Evolutionary conservation across 23 tunicate species (phyloP), one percentile per base, ranked within the genome.

Genomic region (Halocynthia roretzi): DNA sequence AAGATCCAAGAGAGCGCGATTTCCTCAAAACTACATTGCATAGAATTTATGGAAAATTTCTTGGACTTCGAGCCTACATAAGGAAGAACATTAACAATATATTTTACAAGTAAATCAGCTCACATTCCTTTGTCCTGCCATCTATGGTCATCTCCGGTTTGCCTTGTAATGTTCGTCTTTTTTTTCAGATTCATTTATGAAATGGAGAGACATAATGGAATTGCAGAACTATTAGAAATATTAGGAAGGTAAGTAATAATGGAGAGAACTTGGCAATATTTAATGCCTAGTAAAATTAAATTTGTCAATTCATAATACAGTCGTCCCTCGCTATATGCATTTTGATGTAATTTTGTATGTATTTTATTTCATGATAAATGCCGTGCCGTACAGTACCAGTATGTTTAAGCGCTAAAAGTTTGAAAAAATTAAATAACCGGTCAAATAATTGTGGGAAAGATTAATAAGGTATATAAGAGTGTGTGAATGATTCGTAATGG

Each of bases 1-100:
- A 94, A 67, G 99, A 94, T 77, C 99, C 99, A 0, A 77, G 99
- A 10, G 99, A 94, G 67, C 85, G 99, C 9, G 99, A 94, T 78
- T 88, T 94, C 62, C 70, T 94, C 50, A 94, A 94, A 84, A 94
- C 99, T 12, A 94, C 99, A 61, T 63, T 94, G 81, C 99, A 94
- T 77, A 57, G 99, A 77, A 94, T 94, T 19, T 94, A 94, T 81
- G 99, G 99, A 68, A 94, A 94, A 64, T 94, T 94, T 84, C 87
- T 94, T 44, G 94, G 94, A 6, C 82, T 94, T 23, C 80, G 99
- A 58, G 99, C 99, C 66, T 93, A 94, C 73, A 94, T 94, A 40
- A 79, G 99, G 48, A 94, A 94, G 79, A 95, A 94, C 21, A 94
- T 94, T 23, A 94, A 94, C 80, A 94, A 94, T 61, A 94, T 94